Conservation (phyloP, 2,797 vertebrate genomes). For the Clarias fuscus region DNA sequence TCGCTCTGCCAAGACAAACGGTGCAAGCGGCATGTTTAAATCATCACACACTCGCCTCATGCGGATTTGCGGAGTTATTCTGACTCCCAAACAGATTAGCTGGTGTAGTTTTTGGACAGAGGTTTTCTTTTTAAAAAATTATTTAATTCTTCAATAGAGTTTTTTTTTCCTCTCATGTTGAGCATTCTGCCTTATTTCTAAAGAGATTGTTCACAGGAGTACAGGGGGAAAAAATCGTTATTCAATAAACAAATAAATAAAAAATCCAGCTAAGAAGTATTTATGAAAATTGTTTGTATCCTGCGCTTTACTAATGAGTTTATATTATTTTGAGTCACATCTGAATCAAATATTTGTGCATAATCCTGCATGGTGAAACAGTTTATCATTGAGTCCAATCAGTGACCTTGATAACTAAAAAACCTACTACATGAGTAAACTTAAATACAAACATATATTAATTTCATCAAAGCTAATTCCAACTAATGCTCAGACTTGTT, state of each 20-base stretch:
- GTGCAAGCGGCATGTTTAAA: constrained; percentile 1
- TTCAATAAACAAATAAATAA: not conserved
- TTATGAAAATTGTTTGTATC: not conserved
- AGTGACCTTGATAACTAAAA: no score
- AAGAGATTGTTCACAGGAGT: no score
- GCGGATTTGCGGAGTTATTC: not conserved
- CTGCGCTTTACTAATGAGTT: not conserved
- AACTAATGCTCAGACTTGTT: not conserved
- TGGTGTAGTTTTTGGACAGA: constrained; percentile 3
- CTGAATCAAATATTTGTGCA: not conserved
- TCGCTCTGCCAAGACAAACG: constrained; percentile 19
- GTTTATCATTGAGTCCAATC: not conserved
- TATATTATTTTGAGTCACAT: not conserved
- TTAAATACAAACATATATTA: no score
- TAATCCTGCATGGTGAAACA: not conserved
- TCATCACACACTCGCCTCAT: not conserved
- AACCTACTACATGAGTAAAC: no score
- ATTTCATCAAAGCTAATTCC: not conserved
- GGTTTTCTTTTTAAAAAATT: not conserved
- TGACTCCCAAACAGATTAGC: not conserved
- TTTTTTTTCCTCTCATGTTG: not conserved
- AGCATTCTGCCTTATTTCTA: not conserved
- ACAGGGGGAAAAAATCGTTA: no score
- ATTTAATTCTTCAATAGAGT: not conserved
- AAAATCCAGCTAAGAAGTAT: not conserved